These are phyloP conservation scores for Platysteira castanea DNA, from an alignment of 2,113 vertebrate genomes.

Conservation along the genomic window DNA sequence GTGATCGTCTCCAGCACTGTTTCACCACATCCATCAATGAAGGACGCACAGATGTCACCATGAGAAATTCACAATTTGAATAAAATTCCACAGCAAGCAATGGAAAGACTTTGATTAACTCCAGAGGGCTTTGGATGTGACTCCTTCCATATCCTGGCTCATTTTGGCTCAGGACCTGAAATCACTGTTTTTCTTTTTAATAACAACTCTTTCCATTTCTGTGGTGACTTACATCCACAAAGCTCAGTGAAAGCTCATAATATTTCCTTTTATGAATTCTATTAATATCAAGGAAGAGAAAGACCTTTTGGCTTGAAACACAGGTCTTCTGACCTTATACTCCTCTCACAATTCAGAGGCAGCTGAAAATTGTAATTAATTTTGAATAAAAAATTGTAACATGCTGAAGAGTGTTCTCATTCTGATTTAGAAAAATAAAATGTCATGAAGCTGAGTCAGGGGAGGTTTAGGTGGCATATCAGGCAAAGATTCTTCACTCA, in stretches of 20 bases:
- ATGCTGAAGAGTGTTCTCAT: not conserved
- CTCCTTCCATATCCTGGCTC: slow-evolving; percentile 4
- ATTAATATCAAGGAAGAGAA: not conserved
- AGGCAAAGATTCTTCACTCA: not conserved
- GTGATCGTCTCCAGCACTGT: not conserved
- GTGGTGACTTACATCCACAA: not conserved
- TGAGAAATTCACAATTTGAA: slow-evolving; percentile 4
- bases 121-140: not conserved
- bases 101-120: not conserved
- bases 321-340: not conserved
- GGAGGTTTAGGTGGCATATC: not conserved
- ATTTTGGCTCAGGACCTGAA: not conserved
- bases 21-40: slow-evolving; percentile 25
- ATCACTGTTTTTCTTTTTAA: not conserved
- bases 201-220: not conserved
- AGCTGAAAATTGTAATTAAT: not conserved
- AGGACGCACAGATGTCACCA: not conserved
- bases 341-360: not conserved
- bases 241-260: not conserved
- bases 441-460: not conserved
- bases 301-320: not conserved
- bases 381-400: not conserved
- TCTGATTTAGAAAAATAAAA: not conserved
- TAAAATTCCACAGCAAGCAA: not conserved
- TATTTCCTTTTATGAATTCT: not conserved